Evolutionary conservation across 2,797 vertebrate species (phyloP).

Genomic region (Semaprochilodus insignis): DNA sequence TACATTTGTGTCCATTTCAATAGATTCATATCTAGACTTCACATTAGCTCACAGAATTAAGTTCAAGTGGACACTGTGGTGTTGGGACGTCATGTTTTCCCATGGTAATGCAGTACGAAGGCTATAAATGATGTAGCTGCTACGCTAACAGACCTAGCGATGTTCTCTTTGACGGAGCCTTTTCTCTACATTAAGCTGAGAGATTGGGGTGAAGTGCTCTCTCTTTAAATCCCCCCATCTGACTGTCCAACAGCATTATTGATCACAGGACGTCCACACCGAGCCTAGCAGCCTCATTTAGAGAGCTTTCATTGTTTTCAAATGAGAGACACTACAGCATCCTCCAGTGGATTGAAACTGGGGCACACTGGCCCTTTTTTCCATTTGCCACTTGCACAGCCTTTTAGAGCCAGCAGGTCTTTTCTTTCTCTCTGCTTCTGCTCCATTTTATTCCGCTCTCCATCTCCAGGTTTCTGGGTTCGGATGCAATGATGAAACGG

Average conservation of each 20-base stretch:
- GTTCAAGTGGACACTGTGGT: too few species aligned
- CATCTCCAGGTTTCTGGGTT: neutral
- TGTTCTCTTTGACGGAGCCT: neutral
- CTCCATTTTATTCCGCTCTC: conserved; percentile 13
- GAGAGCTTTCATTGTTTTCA: conserved; percentile 46
- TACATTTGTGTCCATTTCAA: too few species aligned
- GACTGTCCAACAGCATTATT: conserved; percentile 37
- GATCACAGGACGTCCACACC: conserved; percentile 42
- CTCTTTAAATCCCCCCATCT: conserved; percentile 43
- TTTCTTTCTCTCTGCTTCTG: conserved; percentile 1
- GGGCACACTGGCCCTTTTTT: conserved; percentile 54
- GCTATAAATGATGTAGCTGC: neutral
- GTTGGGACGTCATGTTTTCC: neutral
- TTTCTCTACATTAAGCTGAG: conserved; percentile 57
- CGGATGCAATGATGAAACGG: neutral
- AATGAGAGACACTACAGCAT: conserved; percentile 46
- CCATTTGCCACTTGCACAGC: conserved; percentile 24
- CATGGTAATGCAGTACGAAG: neutral
- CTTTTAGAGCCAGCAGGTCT: neutral
- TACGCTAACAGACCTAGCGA: neutral
- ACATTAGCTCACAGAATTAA: neutral
- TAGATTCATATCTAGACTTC: too few species aligned
- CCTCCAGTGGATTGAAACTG: conserved; percentile 66
- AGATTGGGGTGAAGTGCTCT: neutral
- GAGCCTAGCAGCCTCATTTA: conserved; percentile 40